phyloP scores from a whole-genome alignment of 2,797 vertebrate genomes.

The Anguilla megastoma region DNA sequence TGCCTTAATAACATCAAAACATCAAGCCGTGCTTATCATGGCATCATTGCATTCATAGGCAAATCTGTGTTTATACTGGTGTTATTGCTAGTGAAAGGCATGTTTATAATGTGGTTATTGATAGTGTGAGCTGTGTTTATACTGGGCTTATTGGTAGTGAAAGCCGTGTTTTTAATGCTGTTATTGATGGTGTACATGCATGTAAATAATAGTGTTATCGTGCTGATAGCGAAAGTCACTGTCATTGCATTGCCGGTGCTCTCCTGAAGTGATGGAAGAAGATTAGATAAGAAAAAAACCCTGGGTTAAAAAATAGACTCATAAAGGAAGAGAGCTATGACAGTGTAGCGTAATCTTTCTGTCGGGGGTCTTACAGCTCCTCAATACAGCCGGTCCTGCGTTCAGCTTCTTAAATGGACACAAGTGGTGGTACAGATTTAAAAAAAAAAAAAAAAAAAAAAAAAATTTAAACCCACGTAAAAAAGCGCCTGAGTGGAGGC shows the following conservation, averaged over 20 bases:
- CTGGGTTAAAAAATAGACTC: neutral
- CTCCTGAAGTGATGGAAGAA: neutral
- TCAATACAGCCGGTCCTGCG: neutral
- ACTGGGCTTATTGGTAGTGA: neutral
- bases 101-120: neutral
- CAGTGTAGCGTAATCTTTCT: neutral
- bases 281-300: neutral
- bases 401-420: neutral
- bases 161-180: neutral
- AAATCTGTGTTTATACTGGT: neutral
- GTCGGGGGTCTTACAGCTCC: neutral
- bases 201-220: neutral
- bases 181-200: neutral
- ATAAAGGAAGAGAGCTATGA: neutral
- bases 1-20: neutral
- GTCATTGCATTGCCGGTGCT: neutral
- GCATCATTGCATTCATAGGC: neutral
- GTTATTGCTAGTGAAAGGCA: neutral
- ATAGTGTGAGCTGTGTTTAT: neutral
- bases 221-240: neutral
- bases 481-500: constrained; percentile 55
- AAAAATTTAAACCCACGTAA: neutral
- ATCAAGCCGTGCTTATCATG: neutral
- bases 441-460: no score
- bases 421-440: neutral